Base-by-base conservation (phyloP, 2,888 invertebrate species). In the Ochlodes sylvanus region DNA sequence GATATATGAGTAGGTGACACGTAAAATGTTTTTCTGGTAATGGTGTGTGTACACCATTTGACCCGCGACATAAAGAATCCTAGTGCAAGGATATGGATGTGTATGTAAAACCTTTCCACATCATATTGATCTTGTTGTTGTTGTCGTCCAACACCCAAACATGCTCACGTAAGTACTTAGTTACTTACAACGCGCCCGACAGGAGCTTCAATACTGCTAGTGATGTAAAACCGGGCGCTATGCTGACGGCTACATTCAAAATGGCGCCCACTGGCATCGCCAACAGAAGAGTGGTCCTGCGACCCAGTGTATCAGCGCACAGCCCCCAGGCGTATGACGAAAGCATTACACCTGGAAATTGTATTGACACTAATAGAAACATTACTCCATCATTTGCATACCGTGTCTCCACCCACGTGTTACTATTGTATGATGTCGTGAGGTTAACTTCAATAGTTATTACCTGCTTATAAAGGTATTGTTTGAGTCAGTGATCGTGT, bases 271-370 rank as follows among this genome's bases (percentile, higher is more conserved):
- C 57, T 0, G 89, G 89, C 89, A 90, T 90, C 7, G 90, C 87
- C 7, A 86, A 66, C 0, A 90, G 76, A 3, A 91, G 74, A 0
- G 87, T 86, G 17, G 72, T 76, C 9, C 88, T 80, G 0, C 90
- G 80, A 0, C 91, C 91, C n/a, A 79, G 71, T 0, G 85, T 89
- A 72, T 91, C 91, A 0, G 89, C 90, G 21, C 84, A 83, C 0
- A 90, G 78, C 0, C 91, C 91, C 90, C 91, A 91, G 0, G 73
- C 83, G 70, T 89, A 91, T 0, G 91, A 90, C 0, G 88, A 90
- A 32, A 89, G 5, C 85, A 90, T 89, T 0, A 90, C 80, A 68
- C 82, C 83, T 83, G 44, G 6, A 65, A 62, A 27, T 27, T 27
- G 5, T 27, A 27, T n/a, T n/a, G n/a, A n/a, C 27, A 27, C 27